Percentiles rank a stretch among this genome's conserved stretches.
These are phyloP conservation scores for Capitulum mitella DNA, from an alignment of 2,888 invertebrate genomes.

Conservation along the genomic window DNA sequence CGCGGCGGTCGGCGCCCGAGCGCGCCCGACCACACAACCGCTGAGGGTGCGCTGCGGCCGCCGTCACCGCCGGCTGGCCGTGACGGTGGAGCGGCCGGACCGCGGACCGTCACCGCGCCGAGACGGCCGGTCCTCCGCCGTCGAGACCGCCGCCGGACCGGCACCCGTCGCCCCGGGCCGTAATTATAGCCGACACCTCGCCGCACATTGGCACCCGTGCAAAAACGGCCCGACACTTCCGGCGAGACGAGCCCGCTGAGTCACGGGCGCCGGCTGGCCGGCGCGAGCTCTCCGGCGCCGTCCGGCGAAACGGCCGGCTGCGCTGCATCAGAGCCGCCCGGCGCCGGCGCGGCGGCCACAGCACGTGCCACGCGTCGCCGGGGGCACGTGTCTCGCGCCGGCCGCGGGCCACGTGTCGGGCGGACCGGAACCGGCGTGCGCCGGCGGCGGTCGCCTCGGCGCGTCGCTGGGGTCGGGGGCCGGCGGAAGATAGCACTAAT, in stretches of 20 bases:
- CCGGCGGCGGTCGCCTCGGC: no score
- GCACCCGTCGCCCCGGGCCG: neutral
- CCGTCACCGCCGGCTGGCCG: no score
- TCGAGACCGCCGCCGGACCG: neutral
- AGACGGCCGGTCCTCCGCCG: no score
- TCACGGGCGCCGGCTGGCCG: no score
- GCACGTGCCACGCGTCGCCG: neutral
- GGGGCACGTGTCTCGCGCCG: neutral
- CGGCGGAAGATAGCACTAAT: no score
- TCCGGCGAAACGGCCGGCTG: no score
- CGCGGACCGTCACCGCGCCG: no score
- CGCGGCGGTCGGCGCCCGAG: neutral
- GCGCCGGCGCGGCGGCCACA: neutral
- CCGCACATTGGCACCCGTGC: neutral
- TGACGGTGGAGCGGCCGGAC: no score
- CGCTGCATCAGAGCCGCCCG: neutral
- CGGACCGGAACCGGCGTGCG: no score
- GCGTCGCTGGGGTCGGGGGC: no score
- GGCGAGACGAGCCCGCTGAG: no score
- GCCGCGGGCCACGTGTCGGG: neutral
- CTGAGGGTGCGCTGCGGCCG: neutral
- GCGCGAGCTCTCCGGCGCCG: no score
- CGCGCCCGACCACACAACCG: neutral
- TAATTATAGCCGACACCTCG: neutral
- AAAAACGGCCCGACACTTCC: neutral